Base-by-base conservation (phyloP, 1,140 invertebrate species). In the Sogatella furcifera region DNA sequence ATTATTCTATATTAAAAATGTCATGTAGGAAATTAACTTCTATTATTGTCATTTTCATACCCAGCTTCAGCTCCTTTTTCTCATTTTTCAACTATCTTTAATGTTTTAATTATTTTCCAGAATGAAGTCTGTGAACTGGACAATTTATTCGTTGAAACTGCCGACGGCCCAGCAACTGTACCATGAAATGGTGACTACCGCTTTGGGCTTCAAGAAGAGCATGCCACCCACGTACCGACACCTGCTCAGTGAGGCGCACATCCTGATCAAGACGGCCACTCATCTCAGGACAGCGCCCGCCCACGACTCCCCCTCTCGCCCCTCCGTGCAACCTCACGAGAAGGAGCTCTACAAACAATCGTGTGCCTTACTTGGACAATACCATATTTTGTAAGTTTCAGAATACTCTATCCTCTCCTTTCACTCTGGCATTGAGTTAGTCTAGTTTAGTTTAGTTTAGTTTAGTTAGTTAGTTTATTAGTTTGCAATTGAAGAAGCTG, bases 141-240 rank as follows among this genome's bases (percentile, higher is more conserved):
- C 84, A 1, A 68, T 87, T 8, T 87, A 88, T 65, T 81, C 79
- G 13, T 67, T 88, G 21, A 78, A 79, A 61, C 65, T 85, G 49
- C 84, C 84, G 0, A 73, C 73, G 2, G 74, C 81, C 5, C 77
- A 79, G 54, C 79, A 79, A 28, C 69, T 86, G 3, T 83, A 85
- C 63, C 77, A 80, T 34, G 85, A 86, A 65, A 80, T 86, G 61
- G 71, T 85, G 22, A 79, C 79, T 56, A 79, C 86, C 43, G 85
- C 83, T 1, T 80, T 80, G 44, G 77, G 74, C 44, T 83, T 86
- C 69, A 78, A 81, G 60, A 63, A 69, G 43, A 66, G 55, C 55
- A 54, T 62, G 34, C 64, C 77, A 1, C 65, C 75, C 44, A 85
- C 82, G 0, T 87, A 87, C 66, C 73, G 79, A 41, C 81, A 87